Conservation (phyloP, 2,797 vertebrate species). For the Urophycis tenuis region DNA sequence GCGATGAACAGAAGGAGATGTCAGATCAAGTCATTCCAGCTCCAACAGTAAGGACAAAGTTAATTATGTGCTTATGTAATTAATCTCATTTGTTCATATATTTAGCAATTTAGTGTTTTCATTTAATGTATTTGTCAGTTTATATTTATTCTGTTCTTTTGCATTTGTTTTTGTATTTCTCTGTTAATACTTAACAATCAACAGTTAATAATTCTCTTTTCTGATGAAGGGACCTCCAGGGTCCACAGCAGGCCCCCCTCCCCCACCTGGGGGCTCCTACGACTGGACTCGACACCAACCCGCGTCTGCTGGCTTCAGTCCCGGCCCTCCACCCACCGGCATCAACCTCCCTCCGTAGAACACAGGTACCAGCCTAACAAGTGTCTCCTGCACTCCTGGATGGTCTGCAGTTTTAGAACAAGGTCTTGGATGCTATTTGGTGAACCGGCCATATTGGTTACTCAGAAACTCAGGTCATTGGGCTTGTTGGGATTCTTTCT, state of each 20-base stretch:
- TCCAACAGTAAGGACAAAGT: constrained; percentile 34
- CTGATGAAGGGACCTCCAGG: constrained; percentile 46
- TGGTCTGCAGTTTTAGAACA: background rate
- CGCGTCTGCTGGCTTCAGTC: constrained; percentile 29
- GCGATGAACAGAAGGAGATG: constrained; percentile 37
- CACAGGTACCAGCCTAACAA: constrained; percentile 56
- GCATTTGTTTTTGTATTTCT: background rate
- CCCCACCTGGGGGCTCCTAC: constrained; percentile 10
- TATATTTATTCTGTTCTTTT: background rate
- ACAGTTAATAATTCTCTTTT: constrained; percentile 7
- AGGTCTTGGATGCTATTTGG: background rate
- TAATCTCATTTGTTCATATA: background rate
- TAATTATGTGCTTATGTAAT: background rate
- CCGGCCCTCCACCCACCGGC: background rate
- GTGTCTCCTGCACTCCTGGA: background rate
- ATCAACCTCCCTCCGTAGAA: constrained; percentile 41
- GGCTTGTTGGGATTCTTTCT: too few species aligned
- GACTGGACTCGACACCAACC: constrained; percentile 29
- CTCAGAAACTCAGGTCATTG: too few species aligned
- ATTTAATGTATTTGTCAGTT: background rate
- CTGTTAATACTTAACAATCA: background rate
- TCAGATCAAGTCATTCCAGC: constrained; percentile 24
- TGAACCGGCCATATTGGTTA: background rate
- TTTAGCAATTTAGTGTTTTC: background rate
- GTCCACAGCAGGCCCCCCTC: constrained; percentile 11